Evolutionary conservation across 2,888 invertebrate genomes (phyloP).

Genomic region (Chromoteleia sp.): DNA sequence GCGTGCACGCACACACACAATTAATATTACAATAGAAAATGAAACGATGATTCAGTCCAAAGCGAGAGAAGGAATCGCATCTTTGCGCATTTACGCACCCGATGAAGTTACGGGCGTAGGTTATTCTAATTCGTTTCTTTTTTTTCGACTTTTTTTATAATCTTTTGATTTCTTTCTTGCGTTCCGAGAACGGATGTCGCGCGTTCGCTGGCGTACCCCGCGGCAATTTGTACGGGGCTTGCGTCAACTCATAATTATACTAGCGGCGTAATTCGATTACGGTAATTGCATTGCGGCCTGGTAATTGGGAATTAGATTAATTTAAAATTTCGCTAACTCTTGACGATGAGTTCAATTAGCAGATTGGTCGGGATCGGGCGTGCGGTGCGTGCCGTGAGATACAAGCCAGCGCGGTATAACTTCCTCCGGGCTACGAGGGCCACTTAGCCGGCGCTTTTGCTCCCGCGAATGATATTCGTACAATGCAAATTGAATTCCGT

Average conservation of each 20-base stretch:
- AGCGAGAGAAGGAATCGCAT: no score
- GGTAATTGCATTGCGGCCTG: conserved; percentile 78
- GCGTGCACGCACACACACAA: no score
- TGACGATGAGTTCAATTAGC: conserved; percentile 74
- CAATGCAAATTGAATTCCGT: conserved; percentile 77
- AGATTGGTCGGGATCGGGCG: conserved; percentile 70
- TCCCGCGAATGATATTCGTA: conserved; percentile 65
- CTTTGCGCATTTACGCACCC: conserved; percentile 9
- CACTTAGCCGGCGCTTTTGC: conserved; percentile 67
- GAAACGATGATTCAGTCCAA: no score
- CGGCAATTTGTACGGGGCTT: conserved; percentile 44
- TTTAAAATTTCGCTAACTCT: conserved; percentile 80
- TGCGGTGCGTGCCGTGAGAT: conserved; percentile 44
- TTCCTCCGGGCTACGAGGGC: conserved; percentile 61
- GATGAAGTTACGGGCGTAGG: conserved; percentile 20
- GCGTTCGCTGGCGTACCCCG: neutral
- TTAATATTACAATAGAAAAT: no score
- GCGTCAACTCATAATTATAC: conserved; percentile 77
- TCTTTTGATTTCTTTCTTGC: neutral
- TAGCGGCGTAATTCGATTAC: conserved; percentile 81
- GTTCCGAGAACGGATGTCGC: neutral
- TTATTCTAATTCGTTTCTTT: neutral
- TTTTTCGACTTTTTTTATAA: no score
- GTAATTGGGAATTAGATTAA: conserved; percentile 82
- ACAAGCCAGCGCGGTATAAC: conserved; percentile 55